Evolutionary conservation across 2,888 invertebrate genomes (phyloP), one percentile per base, ranked within the genome.

Genomic region (Eudemis profundana): DNA sequence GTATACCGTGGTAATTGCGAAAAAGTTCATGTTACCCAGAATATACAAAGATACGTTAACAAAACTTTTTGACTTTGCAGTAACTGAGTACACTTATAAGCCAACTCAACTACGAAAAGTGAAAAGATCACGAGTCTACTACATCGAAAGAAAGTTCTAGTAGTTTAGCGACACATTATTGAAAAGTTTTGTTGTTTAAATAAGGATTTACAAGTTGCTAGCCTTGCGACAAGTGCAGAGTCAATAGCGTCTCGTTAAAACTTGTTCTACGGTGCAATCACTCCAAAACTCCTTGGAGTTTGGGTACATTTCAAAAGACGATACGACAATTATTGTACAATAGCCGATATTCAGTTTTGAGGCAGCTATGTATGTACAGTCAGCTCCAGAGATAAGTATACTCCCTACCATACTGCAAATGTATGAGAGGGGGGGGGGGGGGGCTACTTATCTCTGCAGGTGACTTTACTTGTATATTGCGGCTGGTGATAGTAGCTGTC

Each of bases 221-320:
- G 75, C 72, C 75, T 72, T 68, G 71, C 78, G 78, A 81, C 79
- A 79, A 82, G 79, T 77, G 74, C 70, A 75, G 77, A 85, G 81
- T 87, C 86, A 86, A 88, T 85, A 82, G 78, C 75, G 78, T 73
- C 85, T 86, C 84, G 82, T 86, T 86, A 86, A 84, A 86, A 86
- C 76, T 86, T 85, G 66, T 60, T 68, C 77, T 68, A 67, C 69
- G 70, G 68, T 75, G 72, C 73, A 73, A 76, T 78, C 74, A 78
- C 72, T 75, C 81, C 69, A 70, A 80, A 83, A 78, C 77, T 78
- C 10, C n/a, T 38, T 15, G 15, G 33, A 8, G 49, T 42, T 17
- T 17, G 49, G 33, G 14, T 47, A 46, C 57, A 46, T 47, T 46
- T 56, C 12, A 14, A 7, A 27, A 54, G 38, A 21, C 27, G 33